Evolutionary conservation across 2,888 invertebrate species (phyloP), one percentile per base, ranked within the genome.

Genomic region (Neoscelio sp.): DNA sequence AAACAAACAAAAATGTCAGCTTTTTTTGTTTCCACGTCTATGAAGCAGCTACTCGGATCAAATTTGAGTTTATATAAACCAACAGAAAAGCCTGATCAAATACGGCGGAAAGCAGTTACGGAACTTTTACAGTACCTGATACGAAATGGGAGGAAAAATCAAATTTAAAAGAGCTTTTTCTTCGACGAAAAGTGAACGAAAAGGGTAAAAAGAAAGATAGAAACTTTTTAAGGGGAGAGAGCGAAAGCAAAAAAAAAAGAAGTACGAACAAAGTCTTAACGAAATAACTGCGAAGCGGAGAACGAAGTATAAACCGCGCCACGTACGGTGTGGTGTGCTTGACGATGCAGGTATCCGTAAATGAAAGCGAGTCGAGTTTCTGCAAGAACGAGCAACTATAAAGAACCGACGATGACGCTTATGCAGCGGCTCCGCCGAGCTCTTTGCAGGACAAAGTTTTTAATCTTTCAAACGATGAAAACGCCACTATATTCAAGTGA

Each of bases 291-390:
- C 35, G 35, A 52, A 42, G 26, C 60, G 26, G 44, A 74, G 52
- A 20, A 23, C 40, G 15, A 42, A 54, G 48, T 28, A 58, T 54
- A 44, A 75, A 58, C 58, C 46, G 38, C 44, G 62, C 54, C 64
- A 58, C 67, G 60, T 50, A 75, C 50, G 65, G 30, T 44, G 62
- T 77, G 62, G 62, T 42, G 62, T 52, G 42, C 60, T 75, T 30
- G 46, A 23, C 54, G 62, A 58, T 58, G 83, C 83, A 85, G 84
- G 83, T 85, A 83, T 85, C 85, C 85, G 85, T 85, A 84, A 85
- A 86, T 86, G 86, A 85, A 86, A 83, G 83, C 82, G 83, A 81
- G 83, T 80, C 83, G 84, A 82, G 81, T 82, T 84, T 85, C 82
- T 81, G 82, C 82, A 77, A 67, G 81, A 84, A 80, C 85, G 83